phyloP scores from a whole-genome alignment of 1,140 invertebrate species.

The Sitophilus oryzae region DNA sequence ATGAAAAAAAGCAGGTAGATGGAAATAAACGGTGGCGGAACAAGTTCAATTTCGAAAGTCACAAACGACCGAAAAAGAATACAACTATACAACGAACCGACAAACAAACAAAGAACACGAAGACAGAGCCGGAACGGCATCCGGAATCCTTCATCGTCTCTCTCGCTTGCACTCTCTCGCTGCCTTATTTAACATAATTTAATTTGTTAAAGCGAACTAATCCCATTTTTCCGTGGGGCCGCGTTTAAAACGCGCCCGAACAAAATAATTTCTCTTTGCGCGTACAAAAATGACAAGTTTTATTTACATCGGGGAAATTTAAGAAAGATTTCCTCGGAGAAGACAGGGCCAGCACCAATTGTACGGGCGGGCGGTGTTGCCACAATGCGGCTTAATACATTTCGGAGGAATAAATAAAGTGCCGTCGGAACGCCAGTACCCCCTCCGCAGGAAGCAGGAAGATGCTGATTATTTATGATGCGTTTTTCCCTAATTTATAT shows the following conservation, averaged over 20 bases:
- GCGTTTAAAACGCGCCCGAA: slow-evolving; percentile 28
- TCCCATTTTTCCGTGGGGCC: slow-evolving; percentile 24
- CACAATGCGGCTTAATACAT: slow-evolving; percentile 41
- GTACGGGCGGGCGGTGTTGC: slow-evolving; percentile 38
- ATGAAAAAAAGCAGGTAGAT: too few species aligned
- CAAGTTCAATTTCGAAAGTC: background rate
- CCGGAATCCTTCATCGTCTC: too few species aligned
- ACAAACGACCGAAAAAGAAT: background rate
- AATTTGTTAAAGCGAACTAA: slow-evolving; percentile 25
- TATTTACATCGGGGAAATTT: slow-evolving; percentile 44
- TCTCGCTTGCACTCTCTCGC: too few species aligned
- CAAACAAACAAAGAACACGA: background rate
- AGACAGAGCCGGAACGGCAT: background rate
- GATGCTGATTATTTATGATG: slow-evolving; percentile 43
- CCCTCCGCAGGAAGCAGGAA: slow-evolving; percentile 39
- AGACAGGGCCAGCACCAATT: slow-evolving; percentile 38
- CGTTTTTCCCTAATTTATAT: slow-evolving; percentile 42
- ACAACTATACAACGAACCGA: background rate
- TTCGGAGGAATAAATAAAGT: slow-evolving; percentile 39
- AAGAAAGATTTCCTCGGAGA: slow-evolving; percentile 40
- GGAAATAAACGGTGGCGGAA: too few species aligned
- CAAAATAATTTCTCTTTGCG: slow-evolving; percentile 39
- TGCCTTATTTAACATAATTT: slow-evolving; percentile 25
- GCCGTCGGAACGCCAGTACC: slow-evolving; percentile 21
- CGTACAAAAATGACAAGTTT: slow-evolving; percentile 41